phyloP scores from a whole-genome alignment of 2,797 vertebrate species.

The Takifugu rubripes region DNA sequence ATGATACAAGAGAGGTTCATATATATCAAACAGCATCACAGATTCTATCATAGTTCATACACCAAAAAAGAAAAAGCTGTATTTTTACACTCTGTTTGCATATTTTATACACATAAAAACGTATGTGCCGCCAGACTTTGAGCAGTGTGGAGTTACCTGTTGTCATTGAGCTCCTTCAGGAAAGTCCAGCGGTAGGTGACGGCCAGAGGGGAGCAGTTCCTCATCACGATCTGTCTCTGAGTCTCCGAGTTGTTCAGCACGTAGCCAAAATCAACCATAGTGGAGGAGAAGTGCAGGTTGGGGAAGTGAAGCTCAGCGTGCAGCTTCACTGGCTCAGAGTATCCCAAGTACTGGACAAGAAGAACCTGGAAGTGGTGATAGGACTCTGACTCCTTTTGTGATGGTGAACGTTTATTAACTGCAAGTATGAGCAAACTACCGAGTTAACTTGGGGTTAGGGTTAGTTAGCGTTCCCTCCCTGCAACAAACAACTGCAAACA shows the following conservation, averaged over 20 bases:
- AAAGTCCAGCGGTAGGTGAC: slow-evolving; percentile 83
- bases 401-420: too few species aligned
- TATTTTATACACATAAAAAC: too few species aligned
- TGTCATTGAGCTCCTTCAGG: slow-evolving; percentile 35
- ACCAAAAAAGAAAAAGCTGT: too few species aligned
- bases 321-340: slow-evolving; percentile 75
- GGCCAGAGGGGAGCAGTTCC: slow-evolving; percentile 79
- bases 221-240: slow-evolving; percentile 68
- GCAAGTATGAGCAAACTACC: too few species aligned
- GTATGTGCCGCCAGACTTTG: not conserved
- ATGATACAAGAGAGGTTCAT: not conserved
- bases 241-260: slow-evolving; percentile 77
- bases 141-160: slow-evolving; percentile 66
- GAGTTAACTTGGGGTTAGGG: too few species aligned
- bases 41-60: too few species aligned
- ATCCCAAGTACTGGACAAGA: slow-evolving; percentile 75
- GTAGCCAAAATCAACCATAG: slow-evolving; percentile 83
- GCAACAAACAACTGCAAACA: not conserved
- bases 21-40: too few species aligned
- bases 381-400: not conserved
- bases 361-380: slow-evolving; percentile 51
- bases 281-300: slow-evolving; percentile 78
- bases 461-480: too few species aligned
- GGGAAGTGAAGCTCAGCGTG: slow-evolving; percentile 81
- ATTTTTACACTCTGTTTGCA: too few species aligned